Evolutionary conservation across 2,888 invertebrate genomes (phyloP), one percentile per base, ranked within the genome.

Genomic region (Chouioia cunea): DNA sequence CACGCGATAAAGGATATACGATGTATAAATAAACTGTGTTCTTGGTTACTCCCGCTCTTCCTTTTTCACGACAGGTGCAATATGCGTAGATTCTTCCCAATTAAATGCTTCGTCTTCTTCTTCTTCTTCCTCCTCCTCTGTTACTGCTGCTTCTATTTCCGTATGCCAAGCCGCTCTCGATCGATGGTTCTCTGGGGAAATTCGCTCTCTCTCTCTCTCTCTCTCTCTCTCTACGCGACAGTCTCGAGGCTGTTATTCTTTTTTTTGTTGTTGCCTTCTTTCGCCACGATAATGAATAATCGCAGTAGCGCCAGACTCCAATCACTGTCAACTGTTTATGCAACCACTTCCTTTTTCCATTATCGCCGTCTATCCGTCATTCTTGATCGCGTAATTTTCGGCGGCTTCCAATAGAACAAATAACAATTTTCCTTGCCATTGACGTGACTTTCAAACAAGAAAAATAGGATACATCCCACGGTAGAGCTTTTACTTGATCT

Each of bases 121-220:
- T 14, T 53, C 54, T 18, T 50, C 23, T 54, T 18, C 46, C 22
- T 44, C 15, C 64, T 43, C 52, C n/a, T 14, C 48, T 23, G 14
- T 16, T 1, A 46, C 10, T 54, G 27, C 36, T 46, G 16, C 46
- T 53, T 48, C 65, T 60, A 50, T 60, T 70, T 70, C 27, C 54
- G 44, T 54, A 47, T 36, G 54, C 53, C 47, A 63, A 59, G 58
- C 2, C 44, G 56, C 54, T 18, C 43, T n/a, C 16, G 74, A 74
- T 74, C 74, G 69, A 74, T 72, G 74, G 72, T 66, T 64, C 74
- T 72, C 74, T 59, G 63, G 74, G 74, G 74, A 74, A 74, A 74
- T 74, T 74, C 44, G 65, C 65, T 36, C n/a, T n/a, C n/a, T n/a
- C n/a, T n/a, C n/a, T n/a, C n/a, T n/a, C n/a, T n/a, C n/a, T n/a